These are phyloP conservation scores for Anguilla obscura DNA, from an alignment of 2,797 vertebrate species.

Conservation along the genomic window DNA sequence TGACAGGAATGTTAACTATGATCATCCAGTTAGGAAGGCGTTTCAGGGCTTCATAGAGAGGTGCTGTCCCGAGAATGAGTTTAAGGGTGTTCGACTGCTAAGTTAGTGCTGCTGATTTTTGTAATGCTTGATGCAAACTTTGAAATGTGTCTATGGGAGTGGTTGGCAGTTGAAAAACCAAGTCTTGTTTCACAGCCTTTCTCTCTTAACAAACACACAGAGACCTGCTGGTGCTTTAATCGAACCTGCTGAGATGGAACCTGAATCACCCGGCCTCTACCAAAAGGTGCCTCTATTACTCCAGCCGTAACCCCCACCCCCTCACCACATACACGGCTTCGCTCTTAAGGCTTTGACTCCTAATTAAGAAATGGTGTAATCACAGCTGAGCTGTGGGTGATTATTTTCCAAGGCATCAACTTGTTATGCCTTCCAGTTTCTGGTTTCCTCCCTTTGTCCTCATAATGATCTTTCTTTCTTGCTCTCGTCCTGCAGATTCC, in stretches of 20 bases:
- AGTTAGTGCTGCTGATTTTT: background rate
- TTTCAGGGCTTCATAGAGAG: conserved; percentile 31
- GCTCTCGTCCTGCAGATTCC: background rate
- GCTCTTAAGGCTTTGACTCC: background rate
- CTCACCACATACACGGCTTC: background rate
- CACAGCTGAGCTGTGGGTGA: background rate
- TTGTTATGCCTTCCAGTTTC: background rate
- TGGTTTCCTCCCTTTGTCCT: background rate
- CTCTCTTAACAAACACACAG: conserved; percentile 51
- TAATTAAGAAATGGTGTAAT: background rate
- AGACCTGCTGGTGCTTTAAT: conserved; percentile 73
- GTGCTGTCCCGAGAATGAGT: conserved; percentile 31
- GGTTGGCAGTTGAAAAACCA: background rate
- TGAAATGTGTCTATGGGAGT: background rate
- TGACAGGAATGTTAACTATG: background rate
- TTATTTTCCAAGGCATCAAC: background rate
- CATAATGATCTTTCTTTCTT: background rate
- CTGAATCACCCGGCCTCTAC: conserved; percentile 59
- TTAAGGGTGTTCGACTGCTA: background rate
- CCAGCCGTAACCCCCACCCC: background rate
- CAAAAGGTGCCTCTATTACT: conserved; percentile 62
- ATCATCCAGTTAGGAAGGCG: background rate
- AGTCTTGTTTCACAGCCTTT: conserved; percentile 3
- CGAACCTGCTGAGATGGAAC: conserved; percentile 67
- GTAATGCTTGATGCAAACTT: background rate